Percentiles rank a stretch among this genome's conserved stretches.
Evolutionary conservation across 1,140 invertebrate species (phyloP).

Genomic region (Aplysia californica): DNA sequence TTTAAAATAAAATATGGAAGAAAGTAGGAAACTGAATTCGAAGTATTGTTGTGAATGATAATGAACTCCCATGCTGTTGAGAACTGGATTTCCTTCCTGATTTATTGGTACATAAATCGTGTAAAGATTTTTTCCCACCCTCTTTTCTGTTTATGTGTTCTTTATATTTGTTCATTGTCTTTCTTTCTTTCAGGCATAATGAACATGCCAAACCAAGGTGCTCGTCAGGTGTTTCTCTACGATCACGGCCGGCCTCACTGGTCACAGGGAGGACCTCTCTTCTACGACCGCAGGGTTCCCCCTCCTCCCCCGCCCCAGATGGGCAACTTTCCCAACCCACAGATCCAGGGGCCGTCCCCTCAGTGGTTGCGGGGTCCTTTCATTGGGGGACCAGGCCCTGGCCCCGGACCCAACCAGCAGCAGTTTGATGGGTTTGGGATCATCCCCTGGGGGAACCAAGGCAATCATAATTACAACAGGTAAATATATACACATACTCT

Average conservation of each 20-base stretch:
- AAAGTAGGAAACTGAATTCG: no score
- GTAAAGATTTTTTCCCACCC: no score
- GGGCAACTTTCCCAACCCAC: constrained; percentile 27
- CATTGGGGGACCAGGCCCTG: constrained; percentile 28
- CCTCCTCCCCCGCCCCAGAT: constrained; percentile 27
- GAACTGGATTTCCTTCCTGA: no score
- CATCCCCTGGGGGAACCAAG: constrained; percentile 37
- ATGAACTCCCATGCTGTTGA: no score
- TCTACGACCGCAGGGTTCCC: constrained; percentile 36
- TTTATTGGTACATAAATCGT: no score
- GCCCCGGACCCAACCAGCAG: constrained; percentile 29
- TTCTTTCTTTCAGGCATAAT: constrained; percentile 30
- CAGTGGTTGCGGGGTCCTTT: constrained; percentile 39
- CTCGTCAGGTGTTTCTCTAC: constrained; percentile 41
- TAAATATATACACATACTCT: no score
- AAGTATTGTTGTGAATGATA: no score
- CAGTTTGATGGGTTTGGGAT: constrained; percentile 38
- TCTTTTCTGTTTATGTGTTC: no score
- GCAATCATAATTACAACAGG: constrained; percentile 25
- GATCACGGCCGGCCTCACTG: constrained; percentile 40
- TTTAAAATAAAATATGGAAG: no score
- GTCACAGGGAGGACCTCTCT: constrained; percentile 41
- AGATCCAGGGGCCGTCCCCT: constrained; percentile 28
- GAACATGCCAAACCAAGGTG: constrained; percentile 42
- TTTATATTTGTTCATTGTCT: background rate